phyloP scores from a whole-genome alignment of 2,113 vertebrate species.

The Pelecanoides urinatrix region DNA sequence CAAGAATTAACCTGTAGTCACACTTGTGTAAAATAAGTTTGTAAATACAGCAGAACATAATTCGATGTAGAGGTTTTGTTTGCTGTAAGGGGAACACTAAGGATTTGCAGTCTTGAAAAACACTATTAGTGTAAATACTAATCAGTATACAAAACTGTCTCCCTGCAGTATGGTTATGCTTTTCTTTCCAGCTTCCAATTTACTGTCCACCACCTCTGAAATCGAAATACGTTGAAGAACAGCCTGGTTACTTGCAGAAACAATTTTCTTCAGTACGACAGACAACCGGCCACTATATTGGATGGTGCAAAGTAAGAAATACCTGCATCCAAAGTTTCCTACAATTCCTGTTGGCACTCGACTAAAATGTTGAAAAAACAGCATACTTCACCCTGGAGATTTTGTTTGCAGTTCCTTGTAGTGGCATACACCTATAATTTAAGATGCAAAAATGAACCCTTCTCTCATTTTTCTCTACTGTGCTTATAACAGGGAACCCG shows the following conservation, averaged over 20 bases:
- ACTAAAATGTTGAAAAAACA: not conserved
- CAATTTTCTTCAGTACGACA: conserved; percentile 67
- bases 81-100: not conserved
- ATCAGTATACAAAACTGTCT: accelerated
- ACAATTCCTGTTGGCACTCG: accelerated
- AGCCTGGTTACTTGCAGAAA: conserved; percentile 77
- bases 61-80: accelerated
- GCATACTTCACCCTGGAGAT: not conserved
- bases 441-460: not conserved
- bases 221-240: conserved; percentile 72
- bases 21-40: not conserved
- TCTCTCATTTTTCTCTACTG: not conserved
- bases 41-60: accelerated
- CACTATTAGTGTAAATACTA: accelerated
- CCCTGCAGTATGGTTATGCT: not conserved
- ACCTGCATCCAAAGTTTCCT: accelerated
- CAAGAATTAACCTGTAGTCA: not conserved
- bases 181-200: conserved; percentile 79
- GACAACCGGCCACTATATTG: conserved; percentile 51
- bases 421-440: not conserved
- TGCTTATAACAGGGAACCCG: not conserved
- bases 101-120: not conserved
- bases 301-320: conserved; percentile 78
- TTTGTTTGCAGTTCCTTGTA: not conserved
- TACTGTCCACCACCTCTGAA: conserved; percentile 71